phyloP scores from a whole-genome alignment of 2,888 invertebrate species.

The Sphecodes monilicornis region DNA sequence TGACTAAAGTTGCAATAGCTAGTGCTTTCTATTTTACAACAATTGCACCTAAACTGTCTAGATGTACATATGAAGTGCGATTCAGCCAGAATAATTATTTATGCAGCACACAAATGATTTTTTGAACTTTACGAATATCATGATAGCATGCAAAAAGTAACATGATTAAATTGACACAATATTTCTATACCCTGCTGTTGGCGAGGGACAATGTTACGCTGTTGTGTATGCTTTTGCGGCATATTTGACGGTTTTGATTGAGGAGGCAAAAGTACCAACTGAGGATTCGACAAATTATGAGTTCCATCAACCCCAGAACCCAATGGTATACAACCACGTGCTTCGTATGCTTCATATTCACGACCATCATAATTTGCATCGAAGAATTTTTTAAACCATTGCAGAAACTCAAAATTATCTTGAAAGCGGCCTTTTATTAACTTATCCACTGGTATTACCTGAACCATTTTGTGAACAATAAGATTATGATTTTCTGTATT shows the following conservation, averaged over 20 bases:
- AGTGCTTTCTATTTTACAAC: slow-evolving; percentile 48
- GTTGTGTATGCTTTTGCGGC: slow-evolving; percentile 81
- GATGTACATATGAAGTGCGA: slow-evolving; percentile 28
- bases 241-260: slow-evolving; percentile 80
- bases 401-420: slow-evolving; percentile 99
- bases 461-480: slow-evolving; percentile 82
- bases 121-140: background rate
- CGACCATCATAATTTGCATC: slow-evolving; percentile 99
- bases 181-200: slow-evolving; percentile 80
- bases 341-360: slow-evolving; percentile 96
- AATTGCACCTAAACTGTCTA: slow-evolving; percentile 20
- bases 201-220: slow-evolving; percentile 80
- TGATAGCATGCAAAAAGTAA: slow-evolving; percentile 61
- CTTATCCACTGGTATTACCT: slow-evolving; percentile 99
- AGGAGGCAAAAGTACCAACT: slow-evolving; percentile 84
- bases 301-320: slow-evolving; percentile 88
- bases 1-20: slow-evolving; percentile 47
- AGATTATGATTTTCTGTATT: slow-evolving; percentile 50
- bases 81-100: slow-evolving; percentile 20
- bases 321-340: slow-evolving; percentile 92
- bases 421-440: slow-evolving; percentile 99
- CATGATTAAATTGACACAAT: slow-evolving; percentile 50
- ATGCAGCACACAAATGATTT: slow-evolving; percentile 26
- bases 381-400: slow-evolving; percentile 99
- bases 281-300: slow-evolving; percentile 83